phyloP scores from a whole-genome alignment of 2,888 invertebrate species.

The Poecilobothrus nobilitatus region DNA sequence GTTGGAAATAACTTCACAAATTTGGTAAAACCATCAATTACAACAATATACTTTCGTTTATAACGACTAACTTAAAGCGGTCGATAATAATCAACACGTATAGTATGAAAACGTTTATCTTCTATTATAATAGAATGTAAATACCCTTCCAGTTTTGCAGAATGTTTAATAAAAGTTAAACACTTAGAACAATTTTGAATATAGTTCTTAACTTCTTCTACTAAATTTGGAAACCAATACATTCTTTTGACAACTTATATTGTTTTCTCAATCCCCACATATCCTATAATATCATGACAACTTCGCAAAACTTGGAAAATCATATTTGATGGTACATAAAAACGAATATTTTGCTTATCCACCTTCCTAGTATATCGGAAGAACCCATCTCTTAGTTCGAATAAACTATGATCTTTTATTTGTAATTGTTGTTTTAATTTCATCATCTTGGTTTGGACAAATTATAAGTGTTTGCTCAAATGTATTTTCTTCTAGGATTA shows the following conservation, averaged over 20 bases:
- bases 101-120: not conserved
- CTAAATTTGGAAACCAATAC: not conserved
- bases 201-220: not conserved
- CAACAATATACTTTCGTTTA: not conserved
- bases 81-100: not conserved
- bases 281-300: not conserved
- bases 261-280: not conserved
- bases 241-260: not conserved
- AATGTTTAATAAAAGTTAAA: not conserved
- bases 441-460: not conserved
- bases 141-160: not conserved
- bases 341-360: not conserved
- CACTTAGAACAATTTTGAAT: not conserved
- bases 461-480: constrained; percentile 7
- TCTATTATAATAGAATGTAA: not conserved
- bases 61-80: too few species aligned
- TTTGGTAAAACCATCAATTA: constrained; percentile 7
- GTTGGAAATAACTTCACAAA: not conserved
- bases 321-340: constrained; percentile 7
- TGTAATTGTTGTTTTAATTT: constrained; percentile 4
- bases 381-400: constrained; percentile 12
- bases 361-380: constrained; percentile 7
- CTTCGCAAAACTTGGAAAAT: not conserved
- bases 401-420: constrained; percentile 7
- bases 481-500: not conserved